Evolutionary conservation across 2,113 vertebrate genomes (phyloP), one percentile per base, ranked within the genome.

Genomic region (Psilopsiagon aurifrons): DNA sequence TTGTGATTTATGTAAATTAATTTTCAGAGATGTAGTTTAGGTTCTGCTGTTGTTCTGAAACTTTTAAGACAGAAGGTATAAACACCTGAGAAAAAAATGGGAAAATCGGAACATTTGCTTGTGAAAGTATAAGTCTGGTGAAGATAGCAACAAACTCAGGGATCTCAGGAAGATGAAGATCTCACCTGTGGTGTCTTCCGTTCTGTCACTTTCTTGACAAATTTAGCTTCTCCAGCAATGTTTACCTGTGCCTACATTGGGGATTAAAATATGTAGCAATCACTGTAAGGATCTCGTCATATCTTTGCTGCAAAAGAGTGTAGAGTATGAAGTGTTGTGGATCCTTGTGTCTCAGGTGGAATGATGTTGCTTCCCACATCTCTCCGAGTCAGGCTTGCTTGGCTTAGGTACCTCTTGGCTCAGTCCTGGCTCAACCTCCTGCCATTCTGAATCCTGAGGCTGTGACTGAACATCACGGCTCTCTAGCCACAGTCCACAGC

Each of bases 361-460:
- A 47, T 87, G 46, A 11, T 17, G 12, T 44, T 33, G 14, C 35
- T 79, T 71, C 29, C 17, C 0, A 0, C 18, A 41, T 25, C 52
- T 39, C 25, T 47, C 3, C 47, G 59, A 57, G 28, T 74, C 27
- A 66, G 15, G 17, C 11, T 41, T 57, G 13, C 22, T 79, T 3
- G 2, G 33, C 28, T 75, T 75, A 1, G 2, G 16, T 64, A 16
- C 24, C 19, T 69, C 33, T 85, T 43, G 39, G 10, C 29, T 66
- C 20, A 3, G 59, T 44, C 52, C 33, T 85, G 16, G 9, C 5
- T 27, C 6, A 3, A 2, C 14, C 57, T n/a, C 33, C 83, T 62
- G 39, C 22, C 6, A 9, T 73, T 51, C 28, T 68, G n/a, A 43
- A 15, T 37, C n/a, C 19, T 60, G 33, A 39, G 35, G 47, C 46